Base-by-base conservation (phyloP, 2,797 vertebrate species). In the Tamandua tetradactyla region DNA sequence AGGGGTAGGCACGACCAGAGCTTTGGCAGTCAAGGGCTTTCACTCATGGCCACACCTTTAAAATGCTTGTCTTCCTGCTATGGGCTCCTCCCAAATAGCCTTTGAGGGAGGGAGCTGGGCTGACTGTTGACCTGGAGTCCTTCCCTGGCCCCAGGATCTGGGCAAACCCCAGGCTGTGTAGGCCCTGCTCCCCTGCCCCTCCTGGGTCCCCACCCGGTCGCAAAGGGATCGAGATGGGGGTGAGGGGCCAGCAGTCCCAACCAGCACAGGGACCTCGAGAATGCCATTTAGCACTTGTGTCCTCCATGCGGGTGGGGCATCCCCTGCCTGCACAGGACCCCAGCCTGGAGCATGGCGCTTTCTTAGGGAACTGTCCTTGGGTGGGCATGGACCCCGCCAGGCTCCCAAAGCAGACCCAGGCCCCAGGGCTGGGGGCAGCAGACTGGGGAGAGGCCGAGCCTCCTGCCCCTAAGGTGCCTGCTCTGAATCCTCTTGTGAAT, bases 21-120 rank as follows among this genome's bases (percentile, higher is more conserved):
- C 83, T 89, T 84, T n/a, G 87, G 2, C 37, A 91, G 89, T 71
- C 12, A 93, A 96, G 96, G 68, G 91, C 94, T 97, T 96, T 93
- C 92, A 35, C 47, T 83, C 78, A 89, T 11, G 2, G 27, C 40
- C 55, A 68, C 72, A 82, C 17, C 4, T 13, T 32, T 40, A 8
- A 83, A 68, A 82, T 27, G 14, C 83, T 94, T 91, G 2, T n/a
- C 80, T 78, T 94, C 27, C 80, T 22, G n/a, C n/a, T n/a, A n/a
- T n/a, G n/a, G n/a, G n/a, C n/a, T n/a, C n/a, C n/a, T n/a, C n/a
- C n/a, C n/a, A n/a, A n/a, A n/a, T n/a, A n/a, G n/a, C n/a, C n/a
- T n/a, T n/a, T n/a, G n/a, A n/a, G n/a, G n/a, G n/a, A n/a, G 40
- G 61, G 44, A 25, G 35, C 1, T 2, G 49, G 61, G 42, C 35